A percentile compares a stretch with the other conserved stretches of the same genome.
Evolutionary conservation across 2,888 invertebrate species (phyloP).

Genomic region (Andrena praecox): DNA sequence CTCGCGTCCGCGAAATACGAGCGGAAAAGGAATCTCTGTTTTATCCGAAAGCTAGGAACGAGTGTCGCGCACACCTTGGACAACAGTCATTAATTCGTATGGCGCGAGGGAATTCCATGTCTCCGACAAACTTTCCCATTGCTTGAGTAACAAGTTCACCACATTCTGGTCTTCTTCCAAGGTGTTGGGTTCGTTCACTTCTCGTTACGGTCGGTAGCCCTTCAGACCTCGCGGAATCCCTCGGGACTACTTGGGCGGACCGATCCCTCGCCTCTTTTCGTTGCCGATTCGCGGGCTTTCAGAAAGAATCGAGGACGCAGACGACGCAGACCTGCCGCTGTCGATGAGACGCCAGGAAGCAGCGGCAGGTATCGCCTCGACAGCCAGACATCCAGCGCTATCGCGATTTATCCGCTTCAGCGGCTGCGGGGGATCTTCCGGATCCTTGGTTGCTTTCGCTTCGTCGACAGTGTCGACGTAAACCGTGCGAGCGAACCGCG

Average conservation of each 20-base stretch:
- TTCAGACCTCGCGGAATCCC: not conserved
- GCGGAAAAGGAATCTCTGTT: not conserved
- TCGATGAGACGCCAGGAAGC: slow-evolving; percentile 51
- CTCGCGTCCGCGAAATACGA: not conserved
- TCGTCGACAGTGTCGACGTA: not conserved
- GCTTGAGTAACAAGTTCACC: not conserved
- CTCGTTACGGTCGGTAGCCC: too few relatives aligned
- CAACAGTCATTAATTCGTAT: slow-evolving; percentile 5
- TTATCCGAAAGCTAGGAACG: slow-evolving; percentile 5
- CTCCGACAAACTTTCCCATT: not conserved
- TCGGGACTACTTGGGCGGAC: not conserved
- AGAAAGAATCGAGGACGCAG: not conserved
- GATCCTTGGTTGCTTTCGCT: not conserved
- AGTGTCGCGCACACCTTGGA: not conserved
- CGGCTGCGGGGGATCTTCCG: not conserved
- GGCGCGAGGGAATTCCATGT: slow-evolving; percentile 33
- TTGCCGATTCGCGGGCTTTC: slow-evolving; percentile 1
- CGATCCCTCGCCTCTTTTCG: not conserved
- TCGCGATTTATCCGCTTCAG: slow-evolving; percentile 11
- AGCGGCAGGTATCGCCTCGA: slow-evolving; percentile 58
- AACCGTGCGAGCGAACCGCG: not conserved
- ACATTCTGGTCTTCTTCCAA: not conserved
- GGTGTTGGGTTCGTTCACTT: not conserved
- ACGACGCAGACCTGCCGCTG: slow-evolving; percentile 58
- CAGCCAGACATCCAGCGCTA: slow-evolving; percentile 43